Conservation (phyloP, 2,888 invertebrate species). For the Zele albiditarsus region DNA sequence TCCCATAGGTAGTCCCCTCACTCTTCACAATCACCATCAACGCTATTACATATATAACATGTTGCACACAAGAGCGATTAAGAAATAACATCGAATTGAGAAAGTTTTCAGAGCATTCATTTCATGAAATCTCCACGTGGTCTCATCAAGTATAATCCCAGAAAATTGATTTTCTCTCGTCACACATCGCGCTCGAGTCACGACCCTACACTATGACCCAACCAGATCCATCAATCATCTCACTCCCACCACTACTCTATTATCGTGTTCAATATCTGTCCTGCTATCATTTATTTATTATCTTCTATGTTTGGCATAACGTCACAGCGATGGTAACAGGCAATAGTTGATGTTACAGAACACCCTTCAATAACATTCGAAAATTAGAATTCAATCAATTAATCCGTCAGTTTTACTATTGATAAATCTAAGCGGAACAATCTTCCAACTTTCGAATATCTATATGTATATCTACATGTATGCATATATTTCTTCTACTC, state of each 20-base stretch:
- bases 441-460: neutral
- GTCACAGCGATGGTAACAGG: conserved; percentile 36
- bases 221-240: conserved; percentile 42
- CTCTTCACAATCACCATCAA: neutral
- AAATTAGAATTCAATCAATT: neutral
- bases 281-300: conserved; percentile 47
- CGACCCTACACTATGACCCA: conserved; percentile 29
- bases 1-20: neutral
- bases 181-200: conserved; percentile 35
- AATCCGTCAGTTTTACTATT: conserved; percentile 5
- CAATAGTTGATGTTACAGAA: conserved; percentile 49
- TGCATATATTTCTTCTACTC: too few species aligned
- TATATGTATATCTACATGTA: too few species aligned
- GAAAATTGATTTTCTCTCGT: conserved; percentile 41
- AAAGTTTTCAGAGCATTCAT: conserved; percentile 31
- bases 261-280: neutral
- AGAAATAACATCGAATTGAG: conserved; percentile 30
- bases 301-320: conserved; percentile 28
- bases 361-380: conserved; percentile 33
- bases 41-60: neutral
- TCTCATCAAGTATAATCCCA: conserved; percentile 24
- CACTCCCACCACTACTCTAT: neutral
- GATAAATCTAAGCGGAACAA: neutral
- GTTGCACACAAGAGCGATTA: neutral
- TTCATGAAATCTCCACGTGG: neutral